Evolutionary conservation across 2,888 invertebrate genomes (phyloP).

Genomic region (Nemotelus pantherinus): DNA sequence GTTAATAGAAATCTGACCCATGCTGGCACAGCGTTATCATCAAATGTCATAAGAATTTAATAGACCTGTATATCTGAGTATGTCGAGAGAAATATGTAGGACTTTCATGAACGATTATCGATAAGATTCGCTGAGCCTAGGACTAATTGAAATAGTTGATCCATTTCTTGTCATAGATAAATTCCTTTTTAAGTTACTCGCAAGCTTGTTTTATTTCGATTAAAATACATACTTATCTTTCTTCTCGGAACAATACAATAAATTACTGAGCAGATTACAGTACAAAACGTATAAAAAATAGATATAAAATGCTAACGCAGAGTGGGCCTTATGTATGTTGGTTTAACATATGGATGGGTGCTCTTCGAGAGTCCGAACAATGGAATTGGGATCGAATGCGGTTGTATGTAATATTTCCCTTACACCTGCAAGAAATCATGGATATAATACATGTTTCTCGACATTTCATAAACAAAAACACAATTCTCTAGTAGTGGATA

Average conservation of each 20-base stretch:
- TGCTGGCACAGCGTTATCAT: too few relatives aligned
- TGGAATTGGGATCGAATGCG: conserved; percentile 27
- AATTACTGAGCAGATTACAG: conserved; percentile 16
- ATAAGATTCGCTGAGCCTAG: too few relatives aligned
- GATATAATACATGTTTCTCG: background rate
- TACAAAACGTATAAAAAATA: conserved; percentile 42
- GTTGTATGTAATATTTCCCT: conserved; percentile 32
- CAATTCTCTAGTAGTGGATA: background rate
- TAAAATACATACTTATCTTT: background rate
- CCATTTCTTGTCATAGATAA: too few relatives aligned
- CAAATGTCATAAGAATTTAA: too few relatives aligned
- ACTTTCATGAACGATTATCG: too few relatives aligned
- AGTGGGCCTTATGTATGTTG: background rate
- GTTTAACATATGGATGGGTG: background rate
- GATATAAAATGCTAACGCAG: conserved; percentile 18
- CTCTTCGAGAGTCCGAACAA: conserved; percentile 24
- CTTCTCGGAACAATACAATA: conserved; percentile 32
- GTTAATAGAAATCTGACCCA: too few relatives aligned
- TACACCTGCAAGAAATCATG: conserved; percentile 18
- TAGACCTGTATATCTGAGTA: too few relatives aligned
- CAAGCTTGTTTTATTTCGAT: conserved; percentile 4
- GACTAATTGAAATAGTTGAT: too few relatives aligned
- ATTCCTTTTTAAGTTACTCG: background rate
- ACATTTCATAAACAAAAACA: background rate
- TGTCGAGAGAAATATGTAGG: too few relatives aligned